Conservation (phyloP, 2,888 invertebrate genomes). For the Ochropacha duplaris region DNA sequence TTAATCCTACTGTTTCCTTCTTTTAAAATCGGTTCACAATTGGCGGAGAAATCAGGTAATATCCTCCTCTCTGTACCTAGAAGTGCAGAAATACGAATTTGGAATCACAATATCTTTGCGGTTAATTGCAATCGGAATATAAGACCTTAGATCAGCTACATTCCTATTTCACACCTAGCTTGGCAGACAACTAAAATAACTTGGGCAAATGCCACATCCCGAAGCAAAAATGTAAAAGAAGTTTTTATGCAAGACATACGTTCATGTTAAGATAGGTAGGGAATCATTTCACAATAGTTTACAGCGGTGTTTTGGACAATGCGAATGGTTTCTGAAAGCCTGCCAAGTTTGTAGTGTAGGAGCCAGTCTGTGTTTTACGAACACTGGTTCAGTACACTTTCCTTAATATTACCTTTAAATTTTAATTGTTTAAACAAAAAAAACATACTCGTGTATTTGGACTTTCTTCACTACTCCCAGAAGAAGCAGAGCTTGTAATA, state of each 20-base stretch:
- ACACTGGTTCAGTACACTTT: background rate
- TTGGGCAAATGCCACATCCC: background rate
- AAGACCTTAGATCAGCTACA: no score
- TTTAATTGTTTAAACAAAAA: no score
- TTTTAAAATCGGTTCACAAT: no score
- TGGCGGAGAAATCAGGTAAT: no score
- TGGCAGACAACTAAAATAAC: background rate
- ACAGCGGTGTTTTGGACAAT: background rate
- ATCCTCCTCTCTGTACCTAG: background rate
- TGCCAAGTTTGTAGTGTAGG: background rate
- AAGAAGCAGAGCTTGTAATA: no score
- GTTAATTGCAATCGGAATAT: no score
- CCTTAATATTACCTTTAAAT: background rate
- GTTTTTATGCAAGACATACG: background rate
- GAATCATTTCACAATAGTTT: background rate
- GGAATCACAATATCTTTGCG: background rate
- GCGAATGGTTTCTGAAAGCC: background rate
- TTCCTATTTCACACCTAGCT: background rate
- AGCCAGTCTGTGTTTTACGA: background rate
- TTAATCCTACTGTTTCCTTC: no score
- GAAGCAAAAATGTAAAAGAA: background rate
- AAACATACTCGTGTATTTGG: no score
- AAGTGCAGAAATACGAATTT: no score
- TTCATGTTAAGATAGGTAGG: background rate
- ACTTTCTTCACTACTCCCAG: no score